Conservation (phyloP, 2,113 vertebrate genomes). For the Etheostoma spectabile region DNA sequence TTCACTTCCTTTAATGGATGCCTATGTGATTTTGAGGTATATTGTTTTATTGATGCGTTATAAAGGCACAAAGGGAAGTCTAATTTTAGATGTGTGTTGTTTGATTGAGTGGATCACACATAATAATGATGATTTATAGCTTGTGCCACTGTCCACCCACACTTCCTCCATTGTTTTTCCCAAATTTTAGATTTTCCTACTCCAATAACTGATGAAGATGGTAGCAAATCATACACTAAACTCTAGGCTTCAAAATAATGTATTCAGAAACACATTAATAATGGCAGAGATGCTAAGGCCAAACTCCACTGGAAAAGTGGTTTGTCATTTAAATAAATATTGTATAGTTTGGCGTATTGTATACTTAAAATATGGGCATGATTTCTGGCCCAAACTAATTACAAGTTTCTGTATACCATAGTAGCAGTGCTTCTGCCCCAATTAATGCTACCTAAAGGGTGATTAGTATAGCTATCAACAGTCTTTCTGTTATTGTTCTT, state of each 20-base stretch:
- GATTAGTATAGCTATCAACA: not conserved
- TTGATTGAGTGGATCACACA: not conserved
- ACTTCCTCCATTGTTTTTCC: too few species aligned
- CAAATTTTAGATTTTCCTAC: not conserved
- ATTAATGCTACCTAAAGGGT: not conserved
- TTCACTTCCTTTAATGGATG: not conserved
- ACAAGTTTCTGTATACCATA: not conserved
- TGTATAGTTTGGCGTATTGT: not conserved
- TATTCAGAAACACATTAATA: not conserved
- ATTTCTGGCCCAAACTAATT: not conserved
- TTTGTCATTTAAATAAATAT: not conserved
- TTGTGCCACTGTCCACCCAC: not conserved
- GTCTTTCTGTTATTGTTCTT: not conserved
- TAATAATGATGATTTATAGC: not conserved
- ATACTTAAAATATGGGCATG: too few species aligned
- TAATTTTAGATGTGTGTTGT: constrained; percentile 11
- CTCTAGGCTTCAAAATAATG: not conserved
- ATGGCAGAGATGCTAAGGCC: not conserved
- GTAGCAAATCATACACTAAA: not conserved
- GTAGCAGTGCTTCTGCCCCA: not conserved
- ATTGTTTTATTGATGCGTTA: constrained; percentile 1
- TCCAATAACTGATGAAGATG: not conserved
- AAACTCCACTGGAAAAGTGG: not conserved
- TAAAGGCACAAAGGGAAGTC: not conserved
- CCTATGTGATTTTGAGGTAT: not conserved